Evolutionary conservation across 2,888 invertebrate species (phyloP), one percentile per base, ranked within the genome.

Genomic region (Bombylius discolor): DNA sequence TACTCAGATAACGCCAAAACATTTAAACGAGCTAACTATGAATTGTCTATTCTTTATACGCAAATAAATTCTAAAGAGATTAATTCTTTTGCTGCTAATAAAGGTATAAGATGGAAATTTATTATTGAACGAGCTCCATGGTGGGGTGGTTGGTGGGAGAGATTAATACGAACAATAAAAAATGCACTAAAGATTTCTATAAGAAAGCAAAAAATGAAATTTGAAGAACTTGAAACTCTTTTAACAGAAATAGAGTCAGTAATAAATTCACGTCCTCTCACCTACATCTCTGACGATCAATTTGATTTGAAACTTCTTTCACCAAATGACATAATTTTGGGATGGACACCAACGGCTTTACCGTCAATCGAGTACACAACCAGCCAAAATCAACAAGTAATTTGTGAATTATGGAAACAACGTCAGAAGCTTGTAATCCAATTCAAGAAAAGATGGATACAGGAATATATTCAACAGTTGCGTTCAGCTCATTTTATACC

Each of bases 81-180:
- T 23, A 23, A 2, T 23, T 23, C 23, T 2, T 23, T 23, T 23
- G 36, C 36, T 36, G 36, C 9, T 36, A 36, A 36, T 9, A 36
- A 36, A 8, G 36, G 51, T 5, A 57, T 56, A 47, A 47, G 34
- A 34, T 59, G 58, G 56, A 49, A 52, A 36, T 59, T 56, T 46
- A 56, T 58, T n/a, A 50, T 56, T 12, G 54, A 57, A 45, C 34
- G 58, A n/a, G 54, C 54, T 14, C 56, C 58, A 8, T 56, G 56
- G 55, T 56, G 56, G 56, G 55, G 56, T 12, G 56, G 54, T 5
- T 59, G 55, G 9, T 60, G 50, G 56, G 57, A 60, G 44, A 36
- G 55, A 8, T 36, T 60, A 5, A 51, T 58, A 11, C 31, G 51
- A 11, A 56, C 50, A 4, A 53, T 59, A 11, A 57, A 58, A 47